phyloP scores from a whole-genome alignment of 2,113 vertebrate species.

The Charadrius vociferus region DNA sequence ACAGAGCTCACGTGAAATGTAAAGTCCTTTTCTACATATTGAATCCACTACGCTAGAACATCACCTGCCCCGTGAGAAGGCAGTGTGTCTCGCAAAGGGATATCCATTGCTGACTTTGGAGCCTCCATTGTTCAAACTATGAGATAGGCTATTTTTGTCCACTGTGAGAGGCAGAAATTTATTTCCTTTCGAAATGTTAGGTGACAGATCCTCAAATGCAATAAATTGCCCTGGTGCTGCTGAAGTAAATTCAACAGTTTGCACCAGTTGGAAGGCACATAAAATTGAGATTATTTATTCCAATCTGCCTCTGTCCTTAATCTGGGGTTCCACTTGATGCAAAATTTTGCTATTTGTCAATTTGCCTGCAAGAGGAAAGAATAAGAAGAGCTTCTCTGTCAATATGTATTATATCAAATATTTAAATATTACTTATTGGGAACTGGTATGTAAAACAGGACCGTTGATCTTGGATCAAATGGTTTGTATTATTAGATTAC shows the following conservation, averaged over 20 bases:
- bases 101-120: background rate
- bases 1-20: background rate
- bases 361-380: background rate
- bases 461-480: background rate
- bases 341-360: background rate
- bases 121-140: background rate
- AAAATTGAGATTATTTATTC: background rate
- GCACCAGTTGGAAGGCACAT: background rate
- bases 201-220: background rate
- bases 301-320: background rate
- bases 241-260: background rate
- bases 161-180: background rate
- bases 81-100: background rate
- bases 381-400: background rate
- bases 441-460: background rate
- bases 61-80: background rate
- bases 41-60: background rate
- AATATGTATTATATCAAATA: background rate
- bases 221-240: background rate
- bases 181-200: background rate
- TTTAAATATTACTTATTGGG: background rate
- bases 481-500: conserved; percentile 34
- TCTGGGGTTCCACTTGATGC: background rate
- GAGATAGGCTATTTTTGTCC: background rate
- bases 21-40: background rate